phyloP scores from a whole-genome alignment of 2,888 invertebrate species.

The Nasonia oneida region DNA sequence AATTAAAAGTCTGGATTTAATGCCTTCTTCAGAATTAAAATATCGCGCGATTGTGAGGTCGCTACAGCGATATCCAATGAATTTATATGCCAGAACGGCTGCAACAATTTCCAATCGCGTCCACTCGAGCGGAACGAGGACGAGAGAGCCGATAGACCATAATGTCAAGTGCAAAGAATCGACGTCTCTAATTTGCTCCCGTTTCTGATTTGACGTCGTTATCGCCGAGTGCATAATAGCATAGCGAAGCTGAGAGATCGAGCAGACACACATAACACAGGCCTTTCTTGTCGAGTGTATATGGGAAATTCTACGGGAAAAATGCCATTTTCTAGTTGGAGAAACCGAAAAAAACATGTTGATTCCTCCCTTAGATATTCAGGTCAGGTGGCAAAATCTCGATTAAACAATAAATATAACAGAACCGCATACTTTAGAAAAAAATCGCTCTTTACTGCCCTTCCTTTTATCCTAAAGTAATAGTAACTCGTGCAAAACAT shows the following conservation, averaged over 20 bases:
- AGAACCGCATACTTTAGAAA: no score
- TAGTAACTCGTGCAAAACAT: no score
- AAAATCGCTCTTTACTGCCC: no score
- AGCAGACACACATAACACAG: conserved; percentile 46
- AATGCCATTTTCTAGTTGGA: no score
- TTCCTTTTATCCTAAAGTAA: no score
- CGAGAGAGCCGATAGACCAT: not conserved
- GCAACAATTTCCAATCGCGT: not conserved
- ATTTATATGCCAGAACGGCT: not conserved
- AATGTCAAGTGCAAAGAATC: conserved; percentile 52
- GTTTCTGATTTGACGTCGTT: conserved; percentile 47
- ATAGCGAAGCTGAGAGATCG: not conserved
- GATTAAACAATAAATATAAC: no score
- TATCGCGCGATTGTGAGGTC: not conserved
- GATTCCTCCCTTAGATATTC: no score
- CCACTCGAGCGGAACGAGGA: not conserved
- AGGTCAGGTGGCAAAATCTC: no score
- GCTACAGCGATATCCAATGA: not conserved
- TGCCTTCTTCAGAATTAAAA: not conserved
- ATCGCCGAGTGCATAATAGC: conserved; percentile 25
- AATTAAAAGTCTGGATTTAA: not conserved
- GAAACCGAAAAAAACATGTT: no score
- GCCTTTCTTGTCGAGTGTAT: conserved; percentile 35
- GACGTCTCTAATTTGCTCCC: conserved; percentile 27
- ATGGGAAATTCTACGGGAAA: no score